These are phyloP conservation scores for Andrena fulva DNA, from an alignment of 2,888 invertebrate genomes.

Conservation along the genomic window DNA sequence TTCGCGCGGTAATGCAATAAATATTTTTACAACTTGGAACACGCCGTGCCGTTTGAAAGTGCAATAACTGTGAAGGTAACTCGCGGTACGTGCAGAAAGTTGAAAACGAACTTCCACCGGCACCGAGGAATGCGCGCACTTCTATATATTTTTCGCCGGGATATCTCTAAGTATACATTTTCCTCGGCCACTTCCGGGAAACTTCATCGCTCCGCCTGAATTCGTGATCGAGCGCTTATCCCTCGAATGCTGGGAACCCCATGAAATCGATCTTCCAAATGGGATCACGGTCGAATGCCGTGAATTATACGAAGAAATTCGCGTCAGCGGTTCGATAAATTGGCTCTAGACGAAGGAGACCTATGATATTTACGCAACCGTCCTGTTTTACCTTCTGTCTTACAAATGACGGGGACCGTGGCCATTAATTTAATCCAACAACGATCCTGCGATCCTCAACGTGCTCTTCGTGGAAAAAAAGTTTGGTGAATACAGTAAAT, in stretches of 20 bases:
- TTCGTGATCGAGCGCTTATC: constrained; percentile 56
- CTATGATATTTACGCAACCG: constrained; percentile 20
- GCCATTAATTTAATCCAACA: neutral
- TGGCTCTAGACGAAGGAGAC: constrained; percentile 16
- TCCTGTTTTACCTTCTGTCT: neutral
- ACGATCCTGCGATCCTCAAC: too few relatives aligned
- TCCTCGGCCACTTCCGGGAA: constrained; percentile 31
- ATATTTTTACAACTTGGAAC: constrained; percentile 42
- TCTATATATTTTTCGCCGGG: constrained; percentile 37
- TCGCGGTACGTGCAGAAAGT: constrained; percentile 46
- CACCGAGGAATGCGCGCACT: constrained; percentile 14
- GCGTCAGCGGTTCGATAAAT: constrained; percentile 52
- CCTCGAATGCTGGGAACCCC: constrained; percentile 34
- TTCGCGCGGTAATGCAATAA: constrained; percentile 33
- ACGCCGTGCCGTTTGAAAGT: constrained; percentile 27
- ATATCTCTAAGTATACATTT: constrained; percentile 50
- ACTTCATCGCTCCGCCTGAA: constrained; percentile 46
- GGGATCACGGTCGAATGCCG: constrained; percentile 46
- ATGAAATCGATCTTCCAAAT: constrained; percentile 51
- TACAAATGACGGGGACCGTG: neutral
- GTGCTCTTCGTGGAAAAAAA: too few relatives aligned
- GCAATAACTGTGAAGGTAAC: constrained; percentile 33
- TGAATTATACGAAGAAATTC: constrained; percentile 57
- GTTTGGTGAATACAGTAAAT: too few relatives aligned
- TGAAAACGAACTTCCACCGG: constrained; percentile 31